These are phyloP conservation scores for Spinibarbus caldwelli DNA, from an alignment of 2,797 vertebrate species.

Conservation along the genomic window DNA sequence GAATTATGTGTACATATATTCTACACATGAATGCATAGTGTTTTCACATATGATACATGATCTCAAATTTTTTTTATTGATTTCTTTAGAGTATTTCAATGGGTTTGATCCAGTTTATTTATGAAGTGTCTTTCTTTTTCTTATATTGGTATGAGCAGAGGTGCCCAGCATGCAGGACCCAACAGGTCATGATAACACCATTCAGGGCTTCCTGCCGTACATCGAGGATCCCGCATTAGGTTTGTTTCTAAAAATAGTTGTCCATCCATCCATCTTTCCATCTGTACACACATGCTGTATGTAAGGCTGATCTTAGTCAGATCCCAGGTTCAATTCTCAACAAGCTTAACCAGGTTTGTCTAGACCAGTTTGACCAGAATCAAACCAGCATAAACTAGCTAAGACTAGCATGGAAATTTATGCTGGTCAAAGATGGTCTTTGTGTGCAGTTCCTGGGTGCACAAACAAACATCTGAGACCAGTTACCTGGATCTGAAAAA, in stretches of 20 bases:
- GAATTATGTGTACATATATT: neutral
- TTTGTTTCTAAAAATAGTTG: conserved; percentile 53
- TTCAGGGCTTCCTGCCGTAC: conserved; percentile 72
- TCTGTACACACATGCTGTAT: neutral
- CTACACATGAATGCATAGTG: neutral
- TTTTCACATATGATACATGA: neutral
- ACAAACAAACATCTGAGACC: neutral
- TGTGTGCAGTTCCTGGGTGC: neutral
- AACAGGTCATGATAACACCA: conserved; percentile 77
- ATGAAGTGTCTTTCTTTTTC: neutral
- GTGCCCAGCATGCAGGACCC: conserved; percentile 87
- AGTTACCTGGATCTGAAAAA: neutral
- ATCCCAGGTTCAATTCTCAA: neutral
- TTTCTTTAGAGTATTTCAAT: neutral
- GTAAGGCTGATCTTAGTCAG: conserved; percentile 1
- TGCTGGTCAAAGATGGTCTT: neutral
- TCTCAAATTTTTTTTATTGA: neutral
- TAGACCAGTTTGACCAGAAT: neutral
- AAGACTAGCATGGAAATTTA: neutral
- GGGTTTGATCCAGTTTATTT: neutral
- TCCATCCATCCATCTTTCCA: neutral
- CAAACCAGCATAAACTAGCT: neutral
- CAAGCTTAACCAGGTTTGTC: neutral
- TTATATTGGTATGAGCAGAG: conserved; percentile 70
- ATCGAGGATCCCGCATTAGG: conserved; percentile 72